Evolutionary conservation across 1,140 invertebrate species (phyloP), one percentile per base, ranked within the genome.

Genomic region (Drosophila mayri): DNA sequence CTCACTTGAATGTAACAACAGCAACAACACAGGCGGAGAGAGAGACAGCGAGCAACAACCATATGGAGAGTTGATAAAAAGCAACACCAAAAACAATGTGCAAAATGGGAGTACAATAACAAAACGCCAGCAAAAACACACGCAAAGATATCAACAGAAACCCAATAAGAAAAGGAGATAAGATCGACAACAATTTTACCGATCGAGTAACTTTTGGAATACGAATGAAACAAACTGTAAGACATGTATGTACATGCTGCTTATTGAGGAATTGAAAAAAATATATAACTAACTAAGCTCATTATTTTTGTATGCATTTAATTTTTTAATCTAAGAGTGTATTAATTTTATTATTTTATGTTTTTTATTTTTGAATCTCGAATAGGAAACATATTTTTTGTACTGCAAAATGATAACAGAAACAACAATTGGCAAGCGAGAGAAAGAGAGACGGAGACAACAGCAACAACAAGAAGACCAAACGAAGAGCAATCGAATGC

Each of bases 391-490:
- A 2, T 16, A 20, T 52, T 54, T 37, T 37, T 37, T 47, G 7
- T 16, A 16, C 32, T 54, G 35, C 32, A 54, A 22, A 22, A 38
- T 54, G 52, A 54, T 54, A 54, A 37, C n/a, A 11, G 47, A 55
- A 43, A 30, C 28, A 43, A 32, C 65, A 71, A 32, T 32, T 35
- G 32, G 20, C 32, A 54, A 37, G 50, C 37, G 50, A 54, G 50
- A 6, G n/a, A n/a, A n/a, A n/a, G n/a, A n/a, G n/a, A n/a, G n/a
- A n/a, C n/a, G n/a, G 18, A 37, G 50, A 22, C 18, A 52, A 20
- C 50, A 43, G 11, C 47, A 64, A 30, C 62, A 61, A 59, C 59
- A 64, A 41, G 22, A 64, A 14, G 20, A 44, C 37, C 72, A 61
- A 54, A 28, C 18, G 20, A 22, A 43, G 60, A 62, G 20, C 55